A percentile compares a stretch with the other conserved stretches of the same genome.
These are phyloP conservation scores for Hippocampus mohnikei DNA, from an alignment of 2,113 vertebrate species.

Conservation along the genomic window DNA sequence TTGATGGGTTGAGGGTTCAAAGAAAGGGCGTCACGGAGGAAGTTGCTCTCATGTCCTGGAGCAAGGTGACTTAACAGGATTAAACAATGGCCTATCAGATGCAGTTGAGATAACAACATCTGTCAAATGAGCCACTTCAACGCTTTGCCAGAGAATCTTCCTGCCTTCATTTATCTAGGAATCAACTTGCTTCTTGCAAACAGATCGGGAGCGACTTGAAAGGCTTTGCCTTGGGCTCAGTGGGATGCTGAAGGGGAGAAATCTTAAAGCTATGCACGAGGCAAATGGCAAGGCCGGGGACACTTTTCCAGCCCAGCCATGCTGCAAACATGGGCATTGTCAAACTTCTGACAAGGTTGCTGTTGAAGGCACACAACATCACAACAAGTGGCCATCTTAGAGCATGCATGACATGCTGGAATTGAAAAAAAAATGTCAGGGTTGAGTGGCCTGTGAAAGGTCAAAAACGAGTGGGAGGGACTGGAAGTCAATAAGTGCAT, in stretches of 20 bases:
- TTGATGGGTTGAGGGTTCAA: constrained; percentile 49
- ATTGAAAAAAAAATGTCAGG: constrained; percentile 53
- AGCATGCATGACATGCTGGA: constrained; percentile 51
- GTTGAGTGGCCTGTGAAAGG: constrained; percentile 40
- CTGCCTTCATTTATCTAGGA: constrained; percentile 52
- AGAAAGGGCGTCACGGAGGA: constrained; percentile 42
- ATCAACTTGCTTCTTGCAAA: constrained; percentile 48
- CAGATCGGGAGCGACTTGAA: constrained; percentile 54
- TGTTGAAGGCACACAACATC: constrained; percentile 11
- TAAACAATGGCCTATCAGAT: constrained; percentile 62
- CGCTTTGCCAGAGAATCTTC: constrained; percentile 39
- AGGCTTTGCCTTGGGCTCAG: constrained; percentile 54
- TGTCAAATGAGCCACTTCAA: constrained; percentile 63
- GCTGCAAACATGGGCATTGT: neutral
- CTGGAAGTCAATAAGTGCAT: constrained; percentile 50
- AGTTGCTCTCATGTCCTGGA: constrained; percentile 49
- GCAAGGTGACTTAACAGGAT: constrained; percentile 67
- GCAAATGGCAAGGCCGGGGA: constrained; percentile 48
- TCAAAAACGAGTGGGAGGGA: constrained; percentile 58
- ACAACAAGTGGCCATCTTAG: constrained; percentile 15
- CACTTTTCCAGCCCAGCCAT: constrained; percentile 19
- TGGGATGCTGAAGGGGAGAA: constrained; percentile 27
- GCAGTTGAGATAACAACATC: constrained; percentile 66
- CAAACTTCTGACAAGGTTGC: neutral
- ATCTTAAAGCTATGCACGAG: constrained; percentile 26